These are phyloP conservation scores for Calyptomena viridis DNA, from an alignment of 2,113 vertebrate species.

Conservation along the genomic window DNA sequence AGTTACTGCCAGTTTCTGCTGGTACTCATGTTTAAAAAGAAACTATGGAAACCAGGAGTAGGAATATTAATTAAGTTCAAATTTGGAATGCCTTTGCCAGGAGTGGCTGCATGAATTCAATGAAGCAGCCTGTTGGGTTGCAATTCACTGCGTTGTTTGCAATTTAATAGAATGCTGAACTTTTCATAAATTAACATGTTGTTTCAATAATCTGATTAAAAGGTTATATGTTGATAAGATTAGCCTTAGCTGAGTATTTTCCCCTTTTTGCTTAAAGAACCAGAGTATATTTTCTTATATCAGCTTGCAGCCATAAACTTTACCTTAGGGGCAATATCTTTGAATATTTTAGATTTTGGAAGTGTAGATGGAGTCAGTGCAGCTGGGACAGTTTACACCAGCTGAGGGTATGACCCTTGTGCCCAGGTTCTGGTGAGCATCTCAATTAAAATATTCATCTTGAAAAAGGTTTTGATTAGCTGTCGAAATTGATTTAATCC, in stretches of 20 bases:
- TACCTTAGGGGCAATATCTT: background rate
- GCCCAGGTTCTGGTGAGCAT: background rate
- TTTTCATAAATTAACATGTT: conserved; percentile 80
- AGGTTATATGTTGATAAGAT: conserved; percentile 78
- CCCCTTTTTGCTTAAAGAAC: conserved; percentile 63
- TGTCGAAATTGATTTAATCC: background rate
- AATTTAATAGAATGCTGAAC: conserved; percentile 79
- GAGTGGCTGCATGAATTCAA: conserved; percentile 77
- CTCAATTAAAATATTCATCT: background rate
- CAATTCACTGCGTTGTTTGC: conserved; percentile 76
- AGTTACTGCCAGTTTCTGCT: conserved; percentile 79
- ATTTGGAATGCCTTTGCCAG: conserved; percentile 82
- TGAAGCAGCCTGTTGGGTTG: conserved; percentile 80
- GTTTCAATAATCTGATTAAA: conserved; percentile 84
- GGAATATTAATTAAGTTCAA: conserved; percentile 88
- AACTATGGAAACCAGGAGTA: conserved; percentile 85
- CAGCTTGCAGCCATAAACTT: background rate
- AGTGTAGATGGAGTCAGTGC: background rate
- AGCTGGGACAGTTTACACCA: background rate
- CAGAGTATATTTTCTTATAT: conserved; percentile 51
- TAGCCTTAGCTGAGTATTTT: conserved; percentile 46
- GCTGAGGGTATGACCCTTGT: background rate
- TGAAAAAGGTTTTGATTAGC: background rate
- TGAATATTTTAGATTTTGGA: background rate
- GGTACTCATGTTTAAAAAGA: conserved; percentile 83